Evolutionary conservation across 2,888 invertebrate genomes (phyloP).

Genomic region (Erebia aethiops): DNA sequence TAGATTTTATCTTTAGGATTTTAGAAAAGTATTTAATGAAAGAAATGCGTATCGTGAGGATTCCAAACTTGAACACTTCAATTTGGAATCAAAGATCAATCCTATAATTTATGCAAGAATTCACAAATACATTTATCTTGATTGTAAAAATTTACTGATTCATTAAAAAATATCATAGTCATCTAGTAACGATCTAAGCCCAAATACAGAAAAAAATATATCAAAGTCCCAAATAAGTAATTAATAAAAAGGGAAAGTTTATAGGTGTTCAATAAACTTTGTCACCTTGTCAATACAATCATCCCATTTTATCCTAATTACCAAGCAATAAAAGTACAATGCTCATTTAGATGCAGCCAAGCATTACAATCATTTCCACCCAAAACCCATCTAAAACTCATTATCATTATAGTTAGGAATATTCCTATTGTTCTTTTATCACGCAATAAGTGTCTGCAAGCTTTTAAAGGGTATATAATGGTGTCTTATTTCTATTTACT

Average conservation of each 20-base stretch:
- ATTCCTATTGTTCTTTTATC: not conserved
- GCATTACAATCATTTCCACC: not conserved
- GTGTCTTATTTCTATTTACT: conserved; percentile 13
- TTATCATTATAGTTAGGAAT: not conserved
- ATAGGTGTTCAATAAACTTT: not conserved
- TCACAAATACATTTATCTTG: no score
- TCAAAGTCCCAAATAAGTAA: not conserved
- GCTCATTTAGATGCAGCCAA: conserved; percentile 51
- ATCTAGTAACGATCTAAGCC: no score
- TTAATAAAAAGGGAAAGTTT: not conserved
- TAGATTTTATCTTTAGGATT: no score
- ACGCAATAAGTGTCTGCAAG: conserved; percentile 3
- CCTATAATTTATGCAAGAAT: no score
- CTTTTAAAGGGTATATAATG: conserved; percentile 6
- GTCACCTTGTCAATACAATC: conserved; percentile 27
- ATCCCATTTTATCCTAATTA: conserved; percentile 24
- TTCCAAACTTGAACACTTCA: no score
- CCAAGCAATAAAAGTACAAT: conserved; percentile 37
- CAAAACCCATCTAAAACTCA: not conserved
- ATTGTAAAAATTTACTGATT: no score
- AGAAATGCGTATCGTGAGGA: no score
- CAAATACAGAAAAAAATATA: no score
- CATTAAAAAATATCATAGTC: no score
- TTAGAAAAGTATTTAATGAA: no score
- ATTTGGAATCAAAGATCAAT: no score